Evolutionary conservation across 2,113 vertebrate genomes (phyloP), one percentile per base, ranked within the genome.

Genomic region (Platysteira castanea): DNA sequence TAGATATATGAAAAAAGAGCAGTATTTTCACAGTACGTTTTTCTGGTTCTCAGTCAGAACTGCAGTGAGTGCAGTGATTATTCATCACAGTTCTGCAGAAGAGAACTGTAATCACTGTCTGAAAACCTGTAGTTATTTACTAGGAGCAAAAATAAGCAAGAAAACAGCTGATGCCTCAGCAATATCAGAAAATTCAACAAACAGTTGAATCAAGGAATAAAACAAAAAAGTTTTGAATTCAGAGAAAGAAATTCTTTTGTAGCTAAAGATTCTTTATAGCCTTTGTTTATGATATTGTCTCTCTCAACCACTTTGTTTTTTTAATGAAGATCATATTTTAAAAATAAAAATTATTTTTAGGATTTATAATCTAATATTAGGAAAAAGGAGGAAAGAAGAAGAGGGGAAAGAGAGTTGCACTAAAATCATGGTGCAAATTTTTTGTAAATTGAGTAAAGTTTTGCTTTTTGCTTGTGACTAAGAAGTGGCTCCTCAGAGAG

Each of bases 361-460:
- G 1, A 7, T 44, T 44, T 27, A n/a, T 30, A 63, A 44, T 53
- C 3, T 53, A 27, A 21, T 11, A 35, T 39, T 63, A 39, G 31
- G 3, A 14, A 74, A 86, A 68, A 44, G 5, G 7, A 35, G 3
- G 7, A 28, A 26, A 52, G 33, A 8, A 71, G 7, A 9, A 70
- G 52, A 61, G 3, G 3, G 3, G 1, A 30, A 57, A 76, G 44
- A 65, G 7, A 15, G 1, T 4, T 31, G 11, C 7, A 18, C 2
- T 20, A 59, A 63, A 81, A 80, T 30, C 5, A 57, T 8, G 4
- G 10, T 33, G 8, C 4, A 70, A 39, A 21, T 31, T 61, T 86
- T 3, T 47, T 19, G 5, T 23, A 15, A 83, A 73, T 69, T 14
- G 30, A 22, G 15, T 42, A 26, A 77, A 71, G 2, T 7, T 49